Evolutionary conservation across 2,797 vertebrate species (phyloP).

Genomic region (Rhynchonycteris naso): DNA sequence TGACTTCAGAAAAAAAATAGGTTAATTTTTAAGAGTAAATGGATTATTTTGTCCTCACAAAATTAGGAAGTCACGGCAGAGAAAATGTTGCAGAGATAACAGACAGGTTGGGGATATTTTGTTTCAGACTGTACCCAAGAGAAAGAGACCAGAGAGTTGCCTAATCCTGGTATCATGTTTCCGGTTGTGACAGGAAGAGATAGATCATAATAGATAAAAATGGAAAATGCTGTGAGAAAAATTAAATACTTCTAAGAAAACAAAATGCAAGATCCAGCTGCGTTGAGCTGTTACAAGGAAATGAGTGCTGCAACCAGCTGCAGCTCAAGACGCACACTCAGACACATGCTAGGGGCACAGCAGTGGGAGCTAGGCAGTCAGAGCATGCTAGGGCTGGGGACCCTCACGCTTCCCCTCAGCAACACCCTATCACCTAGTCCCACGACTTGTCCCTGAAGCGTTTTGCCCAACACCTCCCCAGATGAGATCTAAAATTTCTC

Average conservation of each 20-base stretch:
- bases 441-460: fast-evolving
- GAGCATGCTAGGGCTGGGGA: not conserved
- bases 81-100: not conserved
- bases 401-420: not conserved
- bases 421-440: not conserved
- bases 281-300: not conserved
- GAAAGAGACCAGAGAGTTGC: conserved; percentile 68
- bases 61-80: not conserved
- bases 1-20: not conserved
- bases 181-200: conserved; percentile 82
- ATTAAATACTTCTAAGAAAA: conserved; percentile 80
- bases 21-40: not conserved
- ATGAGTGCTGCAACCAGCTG: not conserved
- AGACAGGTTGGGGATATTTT: not conserved
- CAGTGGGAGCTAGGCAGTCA: fast-evolving
- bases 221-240: conserved; percentile 80
- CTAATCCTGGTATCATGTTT: conserved; percentile 80
- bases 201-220: conserved; percentile 81
- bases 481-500: not conserved
- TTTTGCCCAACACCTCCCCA: not conserved
- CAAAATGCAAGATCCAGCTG: conserved; percentile 64
- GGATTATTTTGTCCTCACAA: too few relatives aligned
- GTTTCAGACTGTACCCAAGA: conserved; percentile 51
- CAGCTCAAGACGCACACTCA: not conserved
- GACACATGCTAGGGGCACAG: fast-evolving